Evolutionary conservation across 2,113 vertebrate species (phyloP), one percentile per base, ranked within the genome.

Genomic region (Pituophis catenifer): DNA sequence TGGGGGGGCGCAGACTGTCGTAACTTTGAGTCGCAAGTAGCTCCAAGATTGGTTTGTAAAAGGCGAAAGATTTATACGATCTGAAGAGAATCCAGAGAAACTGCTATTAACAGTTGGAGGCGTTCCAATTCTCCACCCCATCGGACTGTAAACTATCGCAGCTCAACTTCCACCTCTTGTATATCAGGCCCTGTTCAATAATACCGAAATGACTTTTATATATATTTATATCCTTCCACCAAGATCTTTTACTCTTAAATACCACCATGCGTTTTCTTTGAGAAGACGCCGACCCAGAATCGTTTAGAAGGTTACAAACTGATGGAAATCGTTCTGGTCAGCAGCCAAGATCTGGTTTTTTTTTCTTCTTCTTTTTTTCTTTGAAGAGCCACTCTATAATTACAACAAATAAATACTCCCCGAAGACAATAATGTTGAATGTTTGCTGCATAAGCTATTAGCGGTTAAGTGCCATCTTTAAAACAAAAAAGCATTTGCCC

Each of bases 351-450:
- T 11, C 23, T 53, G 23, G 5, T 57, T 57, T 91, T 57, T 57
- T 91, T 26, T 85, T 12, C 2, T 3, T 24, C 58, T 59, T 8
- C 58, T 53, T 13, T 29, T 29, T 23, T 89, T 89, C 38, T 90
- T 50, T 17, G 13, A 88, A 44, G 38, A 92, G 54, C 54, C 58
- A 88, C 29, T 88, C 91, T 59, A 70, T 65, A 70, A 89, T 92
- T 92, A 89, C n/a, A 88, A 53, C 87, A 91, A 92, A 75, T 88
- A 92, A 92, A 88, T 86, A 88, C 57, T 88, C 58, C 91, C 87
- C 33, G 9, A 89, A 55, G 91, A 65, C n/a, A 92, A 21, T n/a
- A 70, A 65, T 17, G 58, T 55, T 55, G 48, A 70, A 88, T 88
- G 86, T 70, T 92, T 89, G 59, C 86, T 44, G 54, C 38, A 92